A percentile compares a stretch with the other conserved stretches of the same genome.
These are phyloP conservation scores for Climacteris rufus DNA, from an alignment of 2,113 vertebrate genomes.

Conservation along the genomic window DNA sequence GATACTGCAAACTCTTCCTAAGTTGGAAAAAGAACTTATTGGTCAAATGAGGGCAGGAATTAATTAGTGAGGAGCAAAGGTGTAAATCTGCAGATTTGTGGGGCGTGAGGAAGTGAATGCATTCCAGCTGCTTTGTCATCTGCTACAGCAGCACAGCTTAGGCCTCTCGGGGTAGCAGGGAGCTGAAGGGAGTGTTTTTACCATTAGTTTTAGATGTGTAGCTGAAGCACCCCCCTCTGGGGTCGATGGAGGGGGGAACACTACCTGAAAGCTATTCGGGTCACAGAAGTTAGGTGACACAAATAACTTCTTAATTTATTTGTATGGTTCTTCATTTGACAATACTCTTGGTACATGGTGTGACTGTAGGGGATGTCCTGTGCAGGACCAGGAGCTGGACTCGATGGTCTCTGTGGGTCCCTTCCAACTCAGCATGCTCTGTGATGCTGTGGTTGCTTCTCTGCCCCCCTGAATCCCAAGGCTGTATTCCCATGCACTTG, in stretches of 20 bases:
- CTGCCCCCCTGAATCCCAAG: not conserved
- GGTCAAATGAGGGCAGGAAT: not conserved
- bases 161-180: not conserved
- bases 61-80: not conserved
- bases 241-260: rapidly evolving
- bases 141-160: not conserved
- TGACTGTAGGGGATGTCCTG: too few species aligned
- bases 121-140: not conserved
- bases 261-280: not conserved
- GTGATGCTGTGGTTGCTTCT: not conserved
- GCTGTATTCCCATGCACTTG: not conserved
- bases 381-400: too few species aligned
- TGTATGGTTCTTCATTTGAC: not conserved
- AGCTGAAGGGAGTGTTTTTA: not conserved
- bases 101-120: not conserved
- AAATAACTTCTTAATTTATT: not conserved
- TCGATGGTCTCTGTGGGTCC: too few species aligned
- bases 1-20: not conserved
- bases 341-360: too few species aligned
- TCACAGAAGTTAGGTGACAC: not conserved
- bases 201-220: not conserved
- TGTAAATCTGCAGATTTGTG: not conserved
- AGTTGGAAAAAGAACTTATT: not conserved
- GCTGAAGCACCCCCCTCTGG: not conserved
- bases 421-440: too few species aligned